phyloP scores from a whole-genome alignment of 1,140 invertebrate species.

The Heliothis virescens region DNA sequence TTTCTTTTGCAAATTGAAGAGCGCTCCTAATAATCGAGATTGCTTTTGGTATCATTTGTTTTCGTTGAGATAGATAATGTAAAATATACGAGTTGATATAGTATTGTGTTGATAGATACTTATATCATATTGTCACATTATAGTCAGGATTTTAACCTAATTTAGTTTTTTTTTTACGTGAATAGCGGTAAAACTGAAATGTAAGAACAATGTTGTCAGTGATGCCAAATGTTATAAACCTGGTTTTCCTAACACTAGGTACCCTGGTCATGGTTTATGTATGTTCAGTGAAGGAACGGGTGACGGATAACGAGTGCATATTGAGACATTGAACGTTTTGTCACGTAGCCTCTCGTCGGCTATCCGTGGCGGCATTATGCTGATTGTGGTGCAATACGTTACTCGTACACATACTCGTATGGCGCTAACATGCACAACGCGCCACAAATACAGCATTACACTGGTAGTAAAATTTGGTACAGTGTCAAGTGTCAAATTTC shows the following conservation, averaged over 20 bases:
- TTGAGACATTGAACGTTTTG: conserved; percentile 66
- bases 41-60: not conserved
- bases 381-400: conserved; percentile 63
- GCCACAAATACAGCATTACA: conserved; percentile 4
- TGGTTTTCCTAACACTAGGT: not conserved
- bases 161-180: no score
- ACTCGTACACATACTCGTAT: not conserved
- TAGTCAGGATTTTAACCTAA: no score
- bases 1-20: conserved; percentile 34
- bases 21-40: conserved; percentile 21
- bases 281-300: conserved; percentile 9
- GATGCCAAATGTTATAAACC: not conserved
- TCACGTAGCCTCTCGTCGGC: conserved; percentile 67
- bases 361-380: conserved; percentile 67
- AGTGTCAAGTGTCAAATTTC: no score
- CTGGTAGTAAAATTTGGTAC: no score
- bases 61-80: no score
- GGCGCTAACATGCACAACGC: not conserved
- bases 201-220: not conserved
- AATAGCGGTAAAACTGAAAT: no score
- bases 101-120: no score
- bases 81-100: no score
- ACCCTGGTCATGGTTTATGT: conserved; percentile 15
- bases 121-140: no score
- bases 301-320: conserved; percentile 56